These are phyloP conservation scores for Asarcornis scutulata DNA, from an alignment of 2,113 vertebrate species.

Conservation along the genomic window DNA sequence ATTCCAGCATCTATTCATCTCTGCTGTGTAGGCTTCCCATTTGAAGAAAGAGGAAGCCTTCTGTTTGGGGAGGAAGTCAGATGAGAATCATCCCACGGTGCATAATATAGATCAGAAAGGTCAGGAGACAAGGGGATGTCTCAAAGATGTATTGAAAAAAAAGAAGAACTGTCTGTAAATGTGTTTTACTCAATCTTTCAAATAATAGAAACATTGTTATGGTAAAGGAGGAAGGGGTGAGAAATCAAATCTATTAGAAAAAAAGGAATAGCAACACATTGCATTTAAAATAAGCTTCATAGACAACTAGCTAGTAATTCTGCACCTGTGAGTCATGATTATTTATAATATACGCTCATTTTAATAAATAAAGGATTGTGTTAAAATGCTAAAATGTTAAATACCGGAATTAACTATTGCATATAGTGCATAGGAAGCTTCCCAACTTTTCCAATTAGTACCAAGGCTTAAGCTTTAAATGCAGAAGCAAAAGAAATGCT, in stretches of 20 bases:
- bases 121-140: not conserved
- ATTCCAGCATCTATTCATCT: not conserved
- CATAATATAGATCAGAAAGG: conserved; percentile 5
- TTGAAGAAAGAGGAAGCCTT: not conserved
- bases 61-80: conserved; percentile 24
- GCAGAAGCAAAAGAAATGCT: conserved; percentile 39
- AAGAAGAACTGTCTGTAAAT: not conserved
- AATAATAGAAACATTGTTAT: not conserved
- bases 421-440: not conserved
- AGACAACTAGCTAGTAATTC: not conserved
- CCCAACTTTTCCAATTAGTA: not conserved
- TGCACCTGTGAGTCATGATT: not conserved
- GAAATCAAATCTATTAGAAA: conserved; percentile 2
- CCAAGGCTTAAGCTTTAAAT: not conserved
- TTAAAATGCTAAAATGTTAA: not conserved
- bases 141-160: not conserved
- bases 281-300: not conserved
- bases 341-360: not conserved
- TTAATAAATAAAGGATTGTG: not conserved
- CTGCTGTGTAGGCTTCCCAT: not conserved
- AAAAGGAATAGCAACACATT: not conserved
- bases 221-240: not conserved
- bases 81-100: conserved; percentile 6
- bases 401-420: not conserved
- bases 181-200: not conserved